Conservation (phyloP, 2,888 invertebrate species). For the Pasiphila rectangulata region DNA sequence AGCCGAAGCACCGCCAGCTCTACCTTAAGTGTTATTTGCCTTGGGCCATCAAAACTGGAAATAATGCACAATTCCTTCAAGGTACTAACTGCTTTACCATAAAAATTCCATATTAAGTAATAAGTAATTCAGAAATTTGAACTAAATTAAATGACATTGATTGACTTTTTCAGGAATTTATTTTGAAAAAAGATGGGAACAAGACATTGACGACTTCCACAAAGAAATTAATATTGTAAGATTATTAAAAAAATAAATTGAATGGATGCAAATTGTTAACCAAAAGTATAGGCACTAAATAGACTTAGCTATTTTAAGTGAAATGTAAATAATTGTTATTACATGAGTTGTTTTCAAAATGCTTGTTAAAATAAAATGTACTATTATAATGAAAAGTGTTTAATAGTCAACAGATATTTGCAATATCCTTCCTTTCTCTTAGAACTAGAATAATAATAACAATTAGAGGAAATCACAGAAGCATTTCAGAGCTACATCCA, state of each 20-base stretch:
- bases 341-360: not conserved
- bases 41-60: constrained; percentile 92
- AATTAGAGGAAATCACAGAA: constrained; percentile 54
- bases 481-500: constrained; percentile 72
- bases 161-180: constrained; percentile 83
- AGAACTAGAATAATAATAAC: constrained; percentile 3
- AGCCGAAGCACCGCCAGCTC: constrained; percentile 90
- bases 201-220: constrained; percentile 89
- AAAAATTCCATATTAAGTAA: not conserved
- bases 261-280: not conserved
- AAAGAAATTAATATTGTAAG: constrained; percentile 88
- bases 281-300: not conserved
- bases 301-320: not conserved
- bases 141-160: no score
- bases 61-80: constrained; percentile 88
- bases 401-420: constrained; percentile 11
- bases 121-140: no score
- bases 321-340: not conserved
- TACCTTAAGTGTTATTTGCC: constrained; percentile 90
- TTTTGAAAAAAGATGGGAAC: constrained; percentile 97
- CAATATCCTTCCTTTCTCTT: constrained; percentile 13
- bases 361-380: not conserved
- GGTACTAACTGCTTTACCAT: constrained; percentile 55
- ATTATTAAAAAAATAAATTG: constrained; percentile 54
- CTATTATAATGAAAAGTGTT: not conserved